Evolutionary conservation across 2,797 vertebrate species (phyloP).

Genomic region (Melanotaenia parkinsoni): DNA sequence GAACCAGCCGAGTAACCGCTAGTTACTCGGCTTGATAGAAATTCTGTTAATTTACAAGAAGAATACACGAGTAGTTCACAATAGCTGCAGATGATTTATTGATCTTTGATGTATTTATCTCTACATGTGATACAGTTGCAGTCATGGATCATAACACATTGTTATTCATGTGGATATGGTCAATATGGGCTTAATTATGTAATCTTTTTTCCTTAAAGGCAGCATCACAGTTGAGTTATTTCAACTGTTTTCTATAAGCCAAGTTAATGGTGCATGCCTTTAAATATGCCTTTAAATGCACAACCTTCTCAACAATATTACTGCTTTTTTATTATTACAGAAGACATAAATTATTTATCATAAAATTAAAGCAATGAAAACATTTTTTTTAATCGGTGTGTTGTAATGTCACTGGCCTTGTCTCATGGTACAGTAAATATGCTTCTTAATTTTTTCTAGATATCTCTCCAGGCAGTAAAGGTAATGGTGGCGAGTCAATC

Average conservation of each 20-base stretch:
- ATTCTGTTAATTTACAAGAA: neutral
- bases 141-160: neutral
- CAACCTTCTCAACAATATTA: neutral
- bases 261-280: neutral
- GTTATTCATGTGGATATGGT: neutral
- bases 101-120: neutral
- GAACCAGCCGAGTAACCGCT: neutral
- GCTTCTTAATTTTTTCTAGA: constrained; percentile 76
- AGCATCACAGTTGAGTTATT: neutral
- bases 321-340: neutral
- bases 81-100: constrained; percentile 2
- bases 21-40: neutral
- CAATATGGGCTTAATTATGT: neutral
- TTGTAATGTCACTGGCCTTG: neutral
- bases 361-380: neutral
- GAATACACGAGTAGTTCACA: constrained; percentile 1
- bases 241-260: neutral
- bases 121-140: neutral
- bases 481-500: constrained; percentile 87
- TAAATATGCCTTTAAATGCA: neutral
- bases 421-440: neutral
- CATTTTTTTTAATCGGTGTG: no score
- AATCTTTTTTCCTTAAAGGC: neutral
- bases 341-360: neutral
- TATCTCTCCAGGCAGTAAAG: constrained; percentile 82